phyloP scores from a whole-genome alignment of 2,113 vertebrate species.

The Oncorhynchus gorbuscha region DNA sequence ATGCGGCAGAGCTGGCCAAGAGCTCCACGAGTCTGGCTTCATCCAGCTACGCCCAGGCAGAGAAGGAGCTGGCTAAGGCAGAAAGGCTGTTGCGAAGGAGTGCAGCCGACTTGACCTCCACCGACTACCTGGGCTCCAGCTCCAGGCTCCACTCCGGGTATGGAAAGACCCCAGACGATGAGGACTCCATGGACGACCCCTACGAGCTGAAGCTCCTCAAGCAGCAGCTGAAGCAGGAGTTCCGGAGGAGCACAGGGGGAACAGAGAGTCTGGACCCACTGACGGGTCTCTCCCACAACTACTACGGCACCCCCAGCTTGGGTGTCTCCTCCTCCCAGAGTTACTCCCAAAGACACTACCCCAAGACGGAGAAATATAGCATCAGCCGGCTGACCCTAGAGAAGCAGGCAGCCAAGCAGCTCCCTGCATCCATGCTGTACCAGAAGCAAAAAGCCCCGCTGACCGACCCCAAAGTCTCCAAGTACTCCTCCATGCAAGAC shows the following conservation, averaged over 20 bases:
- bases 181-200: conserved; percentile 96
- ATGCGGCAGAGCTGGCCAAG: conserved; percentile 93
- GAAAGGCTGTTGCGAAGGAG: conserved; percentile 84
- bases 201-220: conserved; percentile 96
- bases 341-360: conserved; percentile 85
- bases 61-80: conserved; percentile 92
- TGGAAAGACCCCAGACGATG: conserved; percentile 93
- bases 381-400: conserved; percentile 95
- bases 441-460: conserved; percentile 93
- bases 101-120: conserved; percentile 83
- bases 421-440: conserved; percentile 92
- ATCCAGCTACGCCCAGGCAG: conserved; percentile 88
- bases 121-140: conserved; percentile 90
- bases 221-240: conserved; percentile 98
- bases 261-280: conserved; percentile 90
- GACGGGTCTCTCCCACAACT: conserved; percentile 88
- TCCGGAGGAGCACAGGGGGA: conserved; percentile 90
- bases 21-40: conserved; percentile 80
- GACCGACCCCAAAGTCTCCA: conserved; percentile 87
- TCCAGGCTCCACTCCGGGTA: conserved; percentile 84
- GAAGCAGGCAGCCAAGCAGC: conserved; percentile 96
- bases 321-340: conserved; percentile 43
- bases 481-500: conserved; percentile 94
- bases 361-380: conserved; percentile 96
- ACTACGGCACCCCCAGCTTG: conserved; percentile 80